Evolutionary conservation across 1,140 invertebrate genomes (phyloP).

Genomic region (Papilio aristodemus): DNA sequence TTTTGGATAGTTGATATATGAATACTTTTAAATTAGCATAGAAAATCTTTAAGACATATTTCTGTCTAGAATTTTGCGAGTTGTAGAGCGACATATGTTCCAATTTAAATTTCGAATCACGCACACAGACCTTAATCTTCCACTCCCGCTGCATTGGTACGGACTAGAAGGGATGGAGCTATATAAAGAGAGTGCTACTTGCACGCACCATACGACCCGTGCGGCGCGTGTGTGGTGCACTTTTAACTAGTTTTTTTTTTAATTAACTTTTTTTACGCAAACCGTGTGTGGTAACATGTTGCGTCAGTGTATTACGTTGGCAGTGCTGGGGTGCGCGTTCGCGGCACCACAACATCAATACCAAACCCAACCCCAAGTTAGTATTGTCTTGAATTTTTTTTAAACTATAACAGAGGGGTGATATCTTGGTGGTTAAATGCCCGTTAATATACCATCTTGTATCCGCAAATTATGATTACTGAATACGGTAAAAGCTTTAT

Average conservation of each 20-base stretch:
- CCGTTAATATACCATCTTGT: no score
- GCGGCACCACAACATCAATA: slow-evolving; percentile 60
- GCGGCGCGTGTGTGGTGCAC: slow-evolving; percentile 65
- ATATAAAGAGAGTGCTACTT: slow-evolving; percentile 70
- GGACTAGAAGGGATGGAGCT: slow-evolving; percentile 69
- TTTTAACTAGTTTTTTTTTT: slow-evolving; percentile 48
- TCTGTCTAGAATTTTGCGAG: background rate
- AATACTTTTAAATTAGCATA: no score
- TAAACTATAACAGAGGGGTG: background rate
- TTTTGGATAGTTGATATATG: no score
- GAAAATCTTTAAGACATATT: background rate
- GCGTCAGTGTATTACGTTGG: slow-evolving; percentile 61
- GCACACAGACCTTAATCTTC: slow-evolving; percentile 33
- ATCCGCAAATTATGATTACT: no score
- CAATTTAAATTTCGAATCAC: slow-evolving; percentile 50
- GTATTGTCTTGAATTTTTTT: slow-evolving; percentile 38
- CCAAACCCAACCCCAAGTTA: slow-evolving; percentile 65
- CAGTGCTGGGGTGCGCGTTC: slow-evolving; percentile 61
- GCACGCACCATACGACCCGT: slow-evolving; percentile 62
- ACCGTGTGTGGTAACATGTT: slow-evolving; percentile 57
- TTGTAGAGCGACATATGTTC: slow-evolving; percentile 43
- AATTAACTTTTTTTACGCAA: slow-evolving; percentile 48
- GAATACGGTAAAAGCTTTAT: no score
- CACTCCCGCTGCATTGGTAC: slow-evolving; percentile 54
- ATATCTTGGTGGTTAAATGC: no score